Evolutionary conservation across 2,888 invertebrate genomes (phyloP), one percentile per base, ranked within the genome.

Genomic region (Hydrotaea diabolus): DNA sequence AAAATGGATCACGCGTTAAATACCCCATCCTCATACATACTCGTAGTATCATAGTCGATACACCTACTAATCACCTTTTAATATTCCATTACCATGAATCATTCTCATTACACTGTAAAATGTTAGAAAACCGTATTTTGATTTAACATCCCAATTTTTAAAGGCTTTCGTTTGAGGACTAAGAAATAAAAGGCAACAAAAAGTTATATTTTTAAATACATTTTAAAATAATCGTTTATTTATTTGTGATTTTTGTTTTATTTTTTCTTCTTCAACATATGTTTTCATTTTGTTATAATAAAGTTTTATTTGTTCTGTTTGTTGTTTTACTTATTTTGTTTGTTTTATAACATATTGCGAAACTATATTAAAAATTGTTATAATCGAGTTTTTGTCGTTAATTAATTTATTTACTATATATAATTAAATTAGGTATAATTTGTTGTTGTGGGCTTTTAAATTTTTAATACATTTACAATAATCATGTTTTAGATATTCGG

Each of bases 301-400:
- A 79, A 49, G 77, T 64, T 79, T 85, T 82, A 39, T 86, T 86
- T 86, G 86, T 55, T 66, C 77, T 76, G 69, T 76, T 86, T 85
- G 71, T 86, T 69, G 66, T 84, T 78, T n/a, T n/a, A n/a, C n/a
- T n/a, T 62, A 83, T 36, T 62, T 17, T 53, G 53, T 21, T 23
- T 86, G 86, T 7, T 59, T 85, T 87, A 87, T 88, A 89, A 88
- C 88, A 87, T 89, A 88, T 88, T 87, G 88, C 87, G 88, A 88
- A 89, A 87, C 87, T 88, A 87, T 87, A 88, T 83, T 84, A 80
- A 7, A 64, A 39, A 59, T 62, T 43, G 57, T 57, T 75, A 26
- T 80, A 36, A 31, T 55, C 39, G 74, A 15, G n/a, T n/a, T 64
- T 21, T 77, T 71, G n/a, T 81, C 69, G 75, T 79, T 66, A 39